phyloP scores from a whole-genome alignment of 2,113 vertebrate species.

The Vireo altiloquus region DNA sequence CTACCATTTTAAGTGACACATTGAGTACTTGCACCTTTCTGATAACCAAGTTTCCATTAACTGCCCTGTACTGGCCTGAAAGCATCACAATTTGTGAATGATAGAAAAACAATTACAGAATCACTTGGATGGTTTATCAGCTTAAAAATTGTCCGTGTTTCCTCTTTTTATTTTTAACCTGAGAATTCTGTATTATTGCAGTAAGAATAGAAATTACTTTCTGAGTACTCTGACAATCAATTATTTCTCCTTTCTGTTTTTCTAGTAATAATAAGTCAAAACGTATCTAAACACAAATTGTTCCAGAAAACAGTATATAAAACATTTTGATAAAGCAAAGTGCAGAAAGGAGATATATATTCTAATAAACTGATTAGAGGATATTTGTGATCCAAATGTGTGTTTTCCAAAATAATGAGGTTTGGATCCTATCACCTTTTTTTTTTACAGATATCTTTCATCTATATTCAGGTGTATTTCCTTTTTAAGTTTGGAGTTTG shows the following conservation, averaged over 20 bases:
- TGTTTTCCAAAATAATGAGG: slow-evolving; percentile 39
- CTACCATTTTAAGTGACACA: neutral
- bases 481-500: slow-evolving; percentile 24
- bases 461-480: slow-evolving; percentile 17
- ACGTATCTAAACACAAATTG: slow-evolving; percentile 23
- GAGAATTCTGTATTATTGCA: neutral
- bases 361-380: slow-evolving; percentile 54
- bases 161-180: neutral
- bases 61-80: neutral
- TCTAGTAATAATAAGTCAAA: slow-evolving; percentile 22
- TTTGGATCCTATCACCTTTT: slow-evolving; percentile 1
- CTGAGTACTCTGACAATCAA: neutral
- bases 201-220: neutral
- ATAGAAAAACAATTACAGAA: neutral
- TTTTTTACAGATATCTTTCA: slow-evolving; percentile 17
- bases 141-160: neutral
- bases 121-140: neutral
- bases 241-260: neutral
- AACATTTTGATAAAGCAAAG: slow-evolving; percentile 37
- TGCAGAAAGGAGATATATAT: slow-evolving; percentile 44
- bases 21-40: neutral
- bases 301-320: slow-evolving; percentile 21
- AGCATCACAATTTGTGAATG: neutral
- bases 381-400: neutral
- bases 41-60: neutral